Conservation (phyloP, 2,888 invertebrate species). For the Pseudanteris insignis region DNA sequence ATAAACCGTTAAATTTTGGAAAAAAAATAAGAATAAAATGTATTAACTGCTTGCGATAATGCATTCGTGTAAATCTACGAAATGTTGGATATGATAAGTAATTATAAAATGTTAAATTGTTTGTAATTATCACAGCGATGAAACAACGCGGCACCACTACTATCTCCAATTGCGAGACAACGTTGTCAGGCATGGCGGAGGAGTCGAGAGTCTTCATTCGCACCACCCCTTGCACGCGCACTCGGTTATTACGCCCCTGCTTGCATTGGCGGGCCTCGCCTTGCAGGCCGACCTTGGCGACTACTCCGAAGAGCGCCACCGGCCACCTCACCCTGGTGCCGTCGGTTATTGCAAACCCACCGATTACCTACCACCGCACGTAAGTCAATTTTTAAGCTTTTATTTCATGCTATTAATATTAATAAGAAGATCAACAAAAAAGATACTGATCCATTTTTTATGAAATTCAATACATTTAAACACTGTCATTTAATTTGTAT, state of each 20-base stretch:
- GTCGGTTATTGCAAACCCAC: constrained; percentile 80
- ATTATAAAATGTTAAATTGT: too few relatives aligned
- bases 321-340: constrained; percentile 57
- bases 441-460: background rate
- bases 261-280: constrained; percentile 87
- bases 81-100: too few relatives aligned
- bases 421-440: background rate
- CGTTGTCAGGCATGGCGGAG: constrained; percentile 69
- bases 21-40: too few relatives aligned
- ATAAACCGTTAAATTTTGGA: too few relatives aligned
- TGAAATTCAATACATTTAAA: background rate
- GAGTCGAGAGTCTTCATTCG: constrained; percentile 62
- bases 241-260: constrained; percentile 75
- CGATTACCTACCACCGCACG: constrained; percentile 83
- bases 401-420: background rate
- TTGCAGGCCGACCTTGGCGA: constrained; percentile 94
- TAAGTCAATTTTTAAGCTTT: constrained; percentile 50
- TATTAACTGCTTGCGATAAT: too few relatives aligned
- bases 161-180: constrained; percentile 95
- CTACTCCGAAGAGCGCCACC: constrained; percentile 70
- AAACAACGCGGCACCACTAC: constrained; percentile 91
- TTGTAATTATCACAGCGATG: constrained; percentile 78
- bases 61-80: too few relatives aligned
- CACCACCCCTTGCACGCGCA: constrained; percentile 69
- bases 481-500: too few relatives aligned